These are phyloP conservation scores for Ammospiza maritima DNA, from an alignment of 2,797 vertebrate species.

Conservation along the genomic window DNA sequence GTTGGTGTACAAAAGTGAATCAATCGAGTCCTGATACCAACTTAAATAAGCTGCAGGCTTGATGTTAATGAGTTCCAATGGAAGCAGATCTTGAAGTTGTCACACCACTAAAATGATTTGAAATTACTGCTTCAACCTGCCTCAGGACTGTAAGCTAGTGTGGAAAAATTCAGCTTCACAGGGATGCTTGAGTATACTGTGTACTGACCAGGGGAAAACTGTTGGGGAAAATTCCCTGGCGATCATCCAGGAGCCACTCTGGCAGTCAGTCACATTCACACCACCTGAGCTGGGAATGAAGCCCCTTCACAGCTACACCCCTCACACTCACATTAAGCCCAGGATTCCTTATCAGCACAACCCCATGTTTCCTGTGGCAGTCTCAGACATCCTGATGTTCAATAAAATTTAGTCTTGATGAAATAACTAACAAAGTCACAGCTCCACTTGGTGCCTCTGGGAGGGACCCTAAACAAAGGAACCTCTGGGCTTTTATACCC, in stretches of 20 bases:
- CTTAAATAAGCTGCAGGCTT: background rate
- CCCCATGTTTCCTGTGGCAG: background rate
- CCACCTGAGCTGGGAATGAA: background rate
- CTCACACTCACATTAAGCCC: background rate
- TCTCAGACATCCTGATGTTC: background rate
- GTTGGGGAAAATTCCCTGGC: background rate
- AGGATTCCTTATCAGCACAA: background rate
- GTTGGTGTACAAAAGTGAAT: background rate
- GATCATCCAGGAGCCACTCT: background rate
- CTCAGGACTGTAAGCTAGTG: accelerated
- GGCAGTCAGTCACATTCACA: background rate
- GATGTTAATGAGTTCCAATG: background rate
- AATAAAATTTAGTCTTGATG: background rate
- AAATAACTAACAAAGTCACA: background rate
- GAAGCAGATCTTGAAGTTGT: background rate
- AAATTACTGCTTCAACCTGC: background rate
- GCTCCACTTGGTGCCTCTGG: too few relatives aligned
- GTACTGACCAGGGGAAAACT: accelerated
- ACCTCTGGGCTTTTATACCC: too few relatives aligned
- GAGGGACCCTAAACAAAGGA: background rate
- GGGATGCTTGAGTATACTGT: accelerated
- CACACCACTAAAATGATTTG: background rate
- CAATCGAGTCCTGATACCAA: background rate
- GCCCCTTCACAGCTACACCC: background rate
- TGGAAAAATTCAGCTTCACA: background rate